Evolutionary conservation across 2,797 vertebrate genomes (phyloP).

Genomic region (Chaetophractus vellerosus): DNA sequence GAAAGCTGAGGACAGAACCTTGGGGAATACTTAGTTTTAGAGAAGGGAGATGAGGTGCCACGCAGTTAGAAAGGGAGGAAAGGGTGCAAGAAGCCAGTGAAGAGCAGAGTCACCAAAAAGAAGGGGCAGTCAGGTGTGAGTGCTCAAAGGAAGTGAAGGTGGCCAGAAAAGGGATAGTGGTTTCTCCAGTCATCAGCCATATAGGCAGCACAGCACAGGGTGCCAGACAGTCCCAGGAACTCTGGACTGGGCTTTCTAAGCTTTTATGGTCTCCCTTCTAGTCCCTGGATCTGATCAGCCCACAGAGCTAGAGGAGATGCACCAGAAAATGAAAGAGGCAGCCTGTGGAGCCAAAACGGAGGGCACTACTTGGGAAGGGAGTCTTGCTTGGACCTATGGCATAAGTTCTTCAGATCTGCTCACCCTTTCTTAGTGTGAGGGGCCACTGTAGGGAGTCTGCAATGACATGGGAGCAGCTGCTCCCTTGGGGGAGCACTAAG

Average conservation of each 20-base stretch:
- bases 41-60: constrained; percentile 18
- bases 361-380: not conserved
- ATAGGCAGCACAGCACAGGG: not conserved
- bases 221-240: not conserved
- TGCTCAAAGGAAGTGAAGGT: not conserved
- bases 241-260: not conserved
- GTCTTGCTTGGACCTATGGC: not conserved
- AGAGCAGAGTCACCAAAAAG: not conserved
- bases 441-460: not conserved
- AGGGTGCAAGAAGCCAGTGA: constrained; percentile 32
- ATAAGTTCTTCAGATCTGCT: not conserved
- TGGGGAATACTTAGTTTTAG: constrained; percentile 11
- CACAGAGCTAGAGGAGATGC: not conserved
- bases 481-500: not conserved
- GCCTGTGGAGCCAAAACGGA: not conserved
- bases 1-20: not conserved
- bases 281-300: not conserved
- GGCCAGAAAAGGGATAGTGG: not conserved
- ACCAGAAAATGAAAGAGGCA: not conserved
- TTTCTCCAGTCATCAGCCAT: not conserved
- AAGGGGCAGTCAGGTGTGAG: not conserved
- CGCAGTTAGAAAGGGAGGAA: constrained; percentile 13
- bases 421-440: not conserved
- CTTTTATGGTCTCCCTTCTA: not conserved
- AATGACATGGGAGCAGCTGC: not conserved